These are phyloP conservation scores for Capromys pilorides DNA, from an alignment of 2,797 vertebrate species.

Conservation along the genomic window DNA sequence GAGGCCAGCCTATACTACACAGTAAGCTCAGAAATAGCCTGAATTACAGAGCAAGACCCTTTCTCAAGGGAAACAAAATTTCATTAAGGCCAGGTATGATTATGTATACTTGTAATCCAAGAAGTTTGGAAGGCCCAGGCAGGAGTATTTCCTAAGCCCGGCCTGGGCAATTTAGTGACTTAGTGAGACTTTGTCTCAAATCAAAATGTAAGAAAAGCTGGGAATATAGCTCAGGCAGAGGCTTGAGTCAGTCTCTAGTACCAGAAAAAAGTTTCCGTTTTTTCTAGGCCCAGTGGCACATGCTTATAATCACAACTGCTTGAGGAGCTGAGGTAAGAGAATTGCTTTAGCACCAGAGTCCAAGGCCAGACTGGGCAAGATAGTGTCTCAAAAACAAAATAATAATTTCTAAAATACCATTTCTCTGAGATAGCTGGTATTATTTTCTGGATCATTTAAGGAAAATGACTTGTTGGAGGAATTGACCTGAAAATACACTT, in stretches of 20 bases:
- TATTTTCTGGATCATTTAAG: conserved; percentile 44
- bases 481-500: conserved; percentile 15
- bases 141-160: neutral
- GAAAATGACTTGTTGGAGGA: conserved; percentile 55
- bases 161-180: neutral
- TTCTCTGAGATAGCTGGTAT: conserved; percentile 50
- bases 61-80: neutral
- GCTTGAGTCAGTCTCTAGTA: neutral
- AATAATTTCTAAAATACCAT: neutral
- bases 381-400: neutral
- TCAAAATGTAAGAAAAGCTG: neutral
- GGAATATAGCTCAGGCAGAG: neutral
- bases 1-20: too few relatives aligned
- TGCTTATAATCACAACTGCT: neutral
- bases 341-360: neutral
- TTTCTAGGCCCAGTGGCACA: neutral
- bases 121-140: neutral
- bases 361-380: neutral
- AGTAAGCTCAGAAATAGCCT: neutral
- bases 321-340: neutral
- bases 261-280: neutral
- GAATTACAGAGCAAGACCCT: neutral
- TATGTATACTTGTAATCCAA: neutral
- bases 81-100: neutral
- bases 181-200: neutral